Evolutionary conservation across 2,113 vertebrate genomes (phyloP).

Genomic region (Macaca nemestrina): DNA sequence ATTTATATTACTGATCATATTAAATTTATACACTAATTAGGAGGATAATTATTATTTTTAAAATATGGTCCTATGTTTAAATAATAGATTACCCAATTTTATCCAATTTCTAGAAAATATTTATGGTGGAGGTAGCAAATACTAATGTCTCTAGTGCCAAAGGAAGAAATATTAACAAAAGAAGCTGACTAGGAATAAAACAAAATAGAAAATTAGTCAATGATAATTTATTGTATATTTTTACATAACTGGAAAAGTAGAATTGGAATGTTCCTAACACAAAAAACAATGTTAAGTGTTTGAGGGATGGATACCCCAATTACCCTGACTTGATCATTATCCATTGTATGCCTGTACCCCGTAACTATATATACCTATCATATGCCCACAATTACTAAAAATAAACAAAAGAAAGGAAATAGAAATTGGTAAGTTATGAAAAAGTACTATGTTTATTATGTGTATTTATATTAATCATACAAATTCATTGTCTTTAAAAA

Average conservation of each 20-base stretch:
- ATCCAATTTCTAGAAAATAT: background rate
- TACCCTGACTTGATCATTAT: too few species aligned
- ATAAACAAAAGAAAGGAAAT: background rate
- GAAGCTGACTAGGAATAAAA: background rate
- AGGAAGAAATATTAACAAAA: background rate
- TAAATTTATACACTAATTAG: background rate
- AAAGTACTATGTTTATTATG: background rate
- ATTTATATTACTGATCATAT: background rate
- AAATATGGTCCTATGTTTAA: background rate
- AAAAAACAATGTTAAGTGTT: too few species aligned
- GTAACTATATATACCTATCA: too few species aligned
- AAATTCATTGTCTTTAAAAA: background rate
- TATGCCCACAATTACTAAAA: too few species aligned
- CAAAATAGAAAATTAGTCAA: too few species aligned
- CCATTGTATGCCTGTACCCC: too few species aligned
- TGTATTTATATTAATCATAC: background rate
- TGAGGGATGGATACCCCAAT: too few species aligned
- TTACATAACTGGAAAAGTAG: too few species aligned
- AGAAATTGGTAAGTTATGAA: background rate
- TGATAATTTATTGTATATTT: too few species aligned
- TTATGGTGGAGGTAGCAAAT: background rate
- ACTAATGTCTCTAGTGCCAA: background rate
- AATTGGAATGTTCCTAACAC: too few species aligned
- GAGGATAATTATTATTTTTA: background rate
- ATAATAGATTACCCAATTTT: background rate